These are phyloP conservation scores for Phoronis australis DNA, from an alignment of 2,888 invertebrate species.

Conservation along the genomic window DNA sequence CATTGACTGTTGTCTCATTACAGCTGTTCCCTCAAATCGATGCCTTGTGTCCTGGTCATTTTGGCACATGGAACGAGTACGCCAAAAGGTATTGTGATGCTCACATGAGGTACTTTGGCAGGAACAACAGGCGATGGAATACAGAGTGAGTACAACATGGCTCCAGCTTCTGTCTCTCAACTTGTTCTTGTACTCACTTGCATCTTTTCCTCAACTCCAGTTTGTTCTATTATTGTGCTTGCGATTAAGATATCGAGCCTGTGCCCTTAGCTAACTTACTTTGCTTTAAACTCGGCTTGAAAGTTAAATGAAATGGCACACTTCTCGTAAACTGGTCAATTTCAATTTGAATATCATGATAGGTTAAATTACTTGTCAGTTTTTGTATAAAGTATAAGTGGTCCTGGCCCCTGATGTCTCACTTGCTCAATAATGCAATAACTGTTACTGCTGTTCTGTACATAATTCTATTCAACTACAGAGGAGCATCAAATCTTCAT, in stretches of 20 bases:
- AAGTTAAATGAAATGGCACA: neutral
- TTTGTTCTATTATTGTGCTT: no score
- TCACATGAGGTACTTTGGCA: conserved; percentile 32
- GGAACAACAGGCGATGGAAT: conserved; percentile 22
- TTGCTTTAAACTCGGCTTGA: no score
- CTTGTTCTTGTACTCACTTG: no score
- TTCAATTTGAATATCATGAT: neutral
- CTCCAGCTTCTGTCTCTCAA: no score
- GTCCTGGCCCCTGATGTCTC: no score
- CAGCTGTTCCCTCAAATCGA: conserved; percentile 46
- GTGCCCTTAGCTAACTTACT: no score
- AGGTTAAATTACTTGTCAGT: neutral
- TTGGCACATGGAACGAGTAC: conserved; percentile 38
- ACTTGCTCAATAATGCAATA: neutral
- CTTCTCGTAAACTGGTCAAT: neutral
- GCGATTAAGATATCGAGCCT: no score
- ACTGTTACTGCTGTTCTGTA: no score
- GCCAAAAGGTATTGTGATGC: conserved; percentile 46
- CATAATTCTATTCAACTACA: conserved; percentile 16
- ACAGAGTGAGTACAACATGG: conserved; percentile 37
- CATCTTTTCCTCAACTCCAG: no score
- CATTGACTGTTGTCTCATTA: conserved; percentile 11
- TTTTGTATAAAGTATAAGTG: no score
- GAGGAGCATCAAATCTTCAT: conserved; percentile 45
- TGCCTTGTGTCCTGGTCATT: conserved; percentile 33